A percentile compares a stretch with the other conserved stretches of the same genome.
phyloP scores from a whole-genome alignment of 2,113 vertebrate genomes.

The Vireo altiloquus region DNA sequence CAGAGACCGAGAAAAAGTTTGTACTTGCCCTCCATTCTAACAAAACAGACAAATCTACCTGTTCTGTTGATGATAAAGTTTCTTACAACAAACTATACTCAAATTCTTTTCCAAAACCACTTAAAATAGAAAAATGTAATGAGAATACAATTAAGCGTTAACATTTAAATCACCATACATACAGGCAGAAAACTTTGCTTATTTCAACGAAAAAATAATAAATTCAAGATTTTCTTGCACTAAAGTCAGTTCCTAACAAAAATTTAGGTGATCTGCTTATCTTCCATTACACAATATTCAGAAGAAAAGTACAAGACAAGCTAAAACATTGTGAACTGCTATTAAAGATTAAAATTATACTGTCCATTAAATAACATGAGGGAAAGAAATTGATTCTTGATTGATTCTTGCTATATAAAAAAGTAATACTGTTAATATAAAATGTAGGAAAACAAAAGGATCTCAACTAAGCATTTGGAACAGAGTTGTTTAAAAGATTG shows the following conservation, averaged over 20 bases:
- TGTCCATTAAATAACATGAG: neutral
- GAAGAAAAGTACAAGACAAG: neutral
- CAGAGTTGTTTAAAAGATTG: neutral
- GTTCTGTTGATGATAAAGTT: neutral
- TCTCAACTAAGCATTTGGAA: neutral
- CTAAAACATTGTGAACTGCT: too few relatives aligned
- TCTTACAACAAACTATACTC: neutral
- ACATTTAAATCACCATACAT: neutral
- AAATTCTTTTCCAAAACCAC: neutral
- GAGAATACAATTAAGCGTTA: neutral
- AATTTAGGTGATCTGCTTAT: neutral
- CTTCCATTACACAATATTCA: neutral
- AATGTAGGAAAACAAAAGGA: neutral
- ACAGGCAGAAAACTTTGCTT: neutral
- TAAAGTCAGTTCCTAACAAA: neutral
- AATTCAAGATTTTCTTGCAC: neutral
- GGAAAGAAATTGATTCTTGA: rapidly evolving
- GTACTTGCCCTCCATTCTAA: neutral
- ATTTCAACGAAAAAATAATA: neutral
- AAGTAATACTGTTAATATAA: neutral
- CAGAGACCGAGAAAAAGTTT: neutral
- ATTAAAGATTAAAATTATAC: too few relatives aligned
- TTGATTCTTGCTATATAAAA: neutral
- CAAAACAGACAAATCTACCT: neutral
- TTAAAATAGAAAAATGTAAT: neutral